A percentile compares a stretch with the other conserved stretches of the same genome.
These are phyloP conservation scores for Shargacucullia verbasci DNA, from an alignment of 2,888 invertebrate genomes.

Conservation along the genomic window DNA sequence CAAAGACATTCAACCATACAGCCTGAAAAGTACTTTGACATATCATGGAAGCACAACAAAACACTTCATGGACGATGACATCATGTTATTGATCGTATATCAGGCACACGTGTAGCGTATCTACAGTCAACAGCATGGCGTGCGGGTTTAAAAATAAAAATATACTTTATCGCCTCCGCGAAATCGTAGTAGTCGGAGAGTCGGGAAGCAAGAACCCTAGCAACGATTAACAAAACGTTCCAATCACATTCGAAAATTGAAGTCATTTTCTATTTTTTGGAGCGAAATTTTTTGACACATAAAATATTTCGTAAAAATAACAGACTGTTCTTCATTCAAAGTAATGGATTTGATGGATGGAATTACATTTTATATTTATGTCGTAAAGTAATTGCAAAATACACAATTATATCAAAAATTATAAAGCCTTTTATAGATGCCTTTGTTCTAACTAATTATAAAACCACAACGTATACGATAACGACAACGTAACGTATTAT, in stretches of 20 bases:
- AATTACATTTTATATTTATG: too few relatives aligned
- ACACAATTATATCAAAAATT: too few relatives aligned
- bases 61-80: constrained; percentile 35
- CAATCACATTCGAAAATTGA: neutral
- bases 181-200: constrained; percentile 12
- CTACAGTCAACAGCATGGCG: constrained; percentile 11
- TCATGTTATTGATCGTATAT: constrained; percentile 49
- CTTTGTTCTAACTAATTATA: too few relatives aligned
- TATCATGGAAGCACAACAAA: constrained; percentile 24
- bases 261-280: neutral
- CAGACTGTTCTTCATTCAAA: too few relatives aligned
- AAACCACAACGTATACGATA: too few relatives aligned
- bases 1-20: constrained; percentile 16
- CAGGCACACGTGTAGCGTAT: constrained; percentile 33
- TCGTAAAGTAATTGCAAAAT: too few relatives aligned
- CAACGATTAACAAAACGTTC: neutral
- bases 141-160: constrained; percentile 50
- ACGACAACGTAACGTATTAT: too few relatives aligned
- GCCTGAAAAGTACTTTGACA: constrained; percentile 24
- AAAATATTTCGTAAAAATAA: too few relatives aligned
- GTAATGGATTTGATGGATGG: too few relatives aligned
- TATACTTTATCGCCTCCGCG: constrained; percentile 53
- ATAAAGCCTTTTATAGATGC: too few relatives aligned
- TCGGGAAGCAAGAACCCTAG: too few relatives aligned
- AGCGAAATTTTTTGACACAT: too few relatives aligned